phyloP scores from a whole-genome alignment of 2,113 vertebrate genomes.

The Sphyrna mokarran region DNA sequence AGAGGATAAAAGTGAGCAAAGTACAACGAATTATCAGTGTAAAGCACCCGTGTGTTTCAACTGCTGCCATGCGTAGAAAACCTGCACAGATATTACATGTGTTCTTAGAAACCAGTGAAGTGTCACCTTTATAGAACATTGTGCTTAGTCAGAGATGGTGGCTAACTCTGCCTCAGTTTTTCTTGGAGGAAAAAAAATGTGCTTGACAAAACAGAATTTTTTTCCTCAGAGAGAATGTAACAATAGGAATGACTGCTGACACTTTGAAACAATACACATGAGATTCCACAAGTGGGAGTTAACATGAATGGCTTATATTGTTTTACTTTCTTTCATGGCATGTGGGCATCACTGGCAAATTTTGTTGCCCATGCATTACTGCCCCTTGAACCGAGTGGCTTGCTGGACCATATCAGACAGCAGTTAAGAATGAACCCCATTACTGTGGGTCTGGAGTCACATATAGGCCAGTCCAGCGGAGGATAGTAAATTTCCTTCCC shows the following conservation, averaged over 20 bases:
- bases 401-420: no score
- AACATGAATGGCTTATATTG: not conserved
- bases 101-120: slow-evolving; percentile 3
- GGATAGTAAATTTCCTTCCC: no score
- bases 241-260: slow-evolving; percentile 5
- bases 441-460: no score
- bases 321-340: not conserved
- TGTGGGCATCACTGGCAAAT: no score
- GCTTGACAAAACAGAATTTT: not conserved
- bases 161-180: not conserved
- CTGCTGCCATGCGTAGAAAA: not conserved
- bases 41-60: not conserved
- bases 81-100: not conserved
- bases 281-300: not conserved
- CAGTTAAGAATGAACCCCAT: no score
- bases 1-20: not conserved
- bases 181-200: not conserved
- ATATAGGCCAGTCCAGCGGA: no score
- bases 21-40: slow-evolving; percentile 9
- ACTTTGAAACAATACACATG: not conserved
- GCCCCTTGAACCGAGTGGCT: no score
- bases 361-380: no score
- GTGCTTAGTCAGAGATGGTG: slow-evolving; percentile 22
- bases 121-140: slow-evolving; percentile 4
- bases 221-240: slow-evolving; percentile 32